Evolutionary conservation across 1,140 invertebrate genomes (phyloP).

Genomic region (Lepidostoma basale): DNA sequence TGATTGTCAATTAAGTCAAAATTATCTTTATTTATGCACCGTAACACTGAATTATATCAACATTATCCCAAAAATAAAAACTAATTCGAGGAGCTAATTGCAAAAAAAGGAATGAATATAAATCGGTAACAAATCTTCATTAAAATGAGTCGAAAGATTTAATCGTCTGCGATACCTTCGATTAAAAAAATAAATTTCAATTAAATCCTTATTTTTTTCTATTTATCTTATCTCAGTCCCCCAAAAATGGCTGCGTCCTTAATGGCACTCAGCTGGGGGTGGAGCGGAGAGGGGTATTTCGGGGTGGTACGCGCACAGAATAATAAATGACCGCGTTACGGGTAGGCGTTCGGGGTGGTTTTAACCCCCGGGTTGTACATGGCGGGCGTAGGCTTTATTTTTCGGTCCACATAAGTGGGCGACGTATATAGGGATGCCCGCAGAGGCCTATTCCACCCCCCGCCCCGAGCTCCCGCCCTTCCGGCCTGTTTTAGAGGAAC

Average conservation of each 20-base stretch:
- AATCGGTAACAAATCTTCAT: conserved; percentile 21
- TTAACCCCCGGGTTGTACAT: conserved; percentile 18
- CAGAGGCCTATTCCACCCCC: conserved; percentile 24
- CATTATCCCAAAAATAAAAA: no score
- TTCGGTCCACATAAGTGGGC: conserved; percentile 38
- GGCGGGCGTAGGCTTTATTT: conserved; percentile 33
- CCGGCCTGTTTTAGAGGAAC: not conserved
- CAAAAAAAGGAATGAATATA: no score
- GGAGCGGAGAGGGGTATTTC: not conserved
- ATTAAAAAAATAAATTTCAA: conserved; percentile 42
- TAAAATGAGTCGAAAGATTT: conserved; percentile 14
- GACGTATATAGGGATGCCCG: conserved; percentile 33
- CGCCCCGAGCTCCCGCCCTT: not conserved
- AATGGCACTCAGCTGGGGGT: conserved; percentile 28
- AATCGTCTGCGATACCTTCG: not conserved
- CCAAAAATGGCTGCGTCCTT: conserved; percentile 32
- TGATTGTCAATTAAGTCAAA: no score
- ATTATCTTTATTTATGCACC: no score
- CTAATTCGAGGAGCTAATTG: no score
- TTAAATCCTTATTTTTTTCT: conserved; percentile 41
- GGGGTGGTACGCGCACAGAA: conserved; percentile 31
- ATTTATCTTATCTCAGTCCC: conserved; percentile 42
- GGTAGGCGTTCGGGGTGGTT: conserved; percentile 25
- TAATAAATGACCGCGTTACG: conserved; percentile 43
- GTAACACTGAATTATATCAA: no score